Conservation (phyloP, 2,888 invertebrate species). For the Nasonia oneida region DNA sequence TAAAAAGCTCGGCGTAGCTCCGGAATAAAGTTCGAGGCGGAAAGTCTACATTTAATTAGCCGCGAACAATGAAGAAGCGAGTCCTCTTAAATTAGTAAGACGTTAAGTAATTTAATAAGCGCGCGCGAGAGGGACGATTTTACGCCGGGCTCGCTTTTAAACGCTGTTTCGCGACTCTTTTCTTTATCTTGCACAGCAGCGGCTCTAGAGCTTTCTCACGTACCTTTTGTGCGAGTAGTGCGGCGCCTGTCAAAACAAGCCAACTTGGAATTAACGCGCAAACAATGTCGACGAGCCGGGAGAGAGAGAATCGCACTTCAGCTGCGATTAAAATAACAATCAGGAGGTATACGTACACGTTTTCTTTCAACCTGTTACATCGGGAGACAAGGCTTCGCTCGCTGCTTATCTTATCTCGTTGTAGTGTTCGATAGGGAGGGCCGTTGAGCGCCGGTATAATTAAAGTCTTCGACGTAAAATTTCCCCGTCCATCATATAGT, state of each 20-base stretch:
- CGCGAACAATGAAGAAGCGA: not conserved
- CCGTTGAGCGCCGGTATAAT: not conserved
- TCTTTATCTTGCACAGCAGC: slow-evolving; percentile 31
- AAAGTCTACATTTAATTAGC: slow-evolving; percentile 42
- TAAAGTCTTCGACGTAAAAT: slow-evolving; percentile 29
- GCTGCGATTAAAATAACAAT: slow-evolving; percentile 56
- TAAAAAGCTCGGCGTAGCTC: slow-evolving; percentile 2
- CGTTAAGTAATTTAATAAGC: slow-evolving; percentile 55
- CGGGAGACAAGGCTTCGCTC: not conserved
- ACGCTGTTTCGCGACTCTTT: slow-evolving; percentile 34
- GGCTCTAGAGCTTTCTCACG: slow-evolving; percentile 39
- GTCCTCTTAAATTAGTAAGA: slow-evolving; percentile 51
- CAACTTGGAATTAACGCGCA: slow-evolving; percentile 44
- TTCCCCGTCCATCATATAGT: not conserved
- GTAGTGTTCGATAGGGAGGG: too few species aligned
- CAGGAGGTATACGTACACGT: not conserved
- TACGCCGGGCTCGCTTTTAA: slow-evolving; percentile 43
- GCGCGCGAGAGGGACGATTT: slow-evolving; percentile 29
- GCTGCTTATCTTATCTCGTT: not conserved
- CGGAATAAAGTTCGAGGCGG: not conserved
- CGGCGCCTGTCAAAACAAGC: slow-evolving; percentile 50
- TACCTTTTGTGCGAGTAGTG: slow-evolving; percentile 45
- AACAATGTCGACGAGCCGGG: slow-evolving; percentile 33
- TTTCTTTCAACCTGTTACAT: slow-evolving; percentile 31
- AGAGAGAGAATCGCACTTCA: slow-evolving; percentile 28